Evolutionary conservation across 1,140 invertebrate species (phyloP), one percentile per base, ranked within the genome.

Genomic region (Orussus abietinus): DNA sequence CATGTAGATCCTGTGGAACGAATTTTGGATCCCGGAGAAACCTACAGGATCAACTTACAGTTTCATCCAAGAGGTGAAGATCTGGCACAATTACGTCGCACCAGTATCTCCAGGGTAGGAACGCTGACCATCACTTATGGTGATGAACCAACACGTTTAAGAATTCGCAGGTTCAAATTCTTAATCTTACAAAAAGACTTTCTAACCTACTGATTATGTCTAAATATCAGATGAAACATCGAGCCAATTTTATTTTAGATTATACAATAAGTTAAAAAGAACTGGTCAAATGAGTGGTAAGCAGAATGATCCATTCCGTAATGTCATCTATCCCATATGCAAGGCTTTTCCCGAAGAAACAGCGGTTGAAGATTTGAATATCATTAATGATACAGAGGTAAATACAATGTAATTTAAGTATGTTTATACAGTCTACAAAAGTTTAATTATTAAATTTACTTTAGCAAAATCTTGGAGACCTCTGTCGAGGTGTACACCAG

Each of bases 141-240:
- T 3, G 71, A 74, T 45, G 71, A 74, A 47, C 69, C 69, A 15
- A 65, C 69, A 17, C 59, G 71, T 17, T 66, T 61, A 47, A 49
- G 71, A 45, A 63, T 74, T 45, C 64, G 71, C 33, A 62, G 69
- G 69, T 69, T n/a, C n/a, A n/a, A n/a, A n/a, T n/a, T n/a, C n/a
- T n/a, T n/a, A n/a, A n/a, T n/a, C n/a, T n/a, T n/a, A n/a, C n/a
- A n/a, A 38, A 49, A 28, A 20, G 11, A 30, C 37, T 38, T 31
- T 38, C 5, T 45, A 43, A 30, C 32, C 4, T 38, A 29, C 22
- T 11, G 41, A 33, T 19, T 20, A 15, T 43, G 10, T 2, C 14
- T 14, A 34, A 34, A 14, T 14, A 17, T 41, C 13, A 43, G n/a
- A n/a, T n/a, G n/a, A n/a, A 13, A 20, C 20, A 29, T 41, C 9